Evolutionary conservation across 2,797 vertebrate genomes (phyloP).

Genomic region (Sebastes minor): DNA sequence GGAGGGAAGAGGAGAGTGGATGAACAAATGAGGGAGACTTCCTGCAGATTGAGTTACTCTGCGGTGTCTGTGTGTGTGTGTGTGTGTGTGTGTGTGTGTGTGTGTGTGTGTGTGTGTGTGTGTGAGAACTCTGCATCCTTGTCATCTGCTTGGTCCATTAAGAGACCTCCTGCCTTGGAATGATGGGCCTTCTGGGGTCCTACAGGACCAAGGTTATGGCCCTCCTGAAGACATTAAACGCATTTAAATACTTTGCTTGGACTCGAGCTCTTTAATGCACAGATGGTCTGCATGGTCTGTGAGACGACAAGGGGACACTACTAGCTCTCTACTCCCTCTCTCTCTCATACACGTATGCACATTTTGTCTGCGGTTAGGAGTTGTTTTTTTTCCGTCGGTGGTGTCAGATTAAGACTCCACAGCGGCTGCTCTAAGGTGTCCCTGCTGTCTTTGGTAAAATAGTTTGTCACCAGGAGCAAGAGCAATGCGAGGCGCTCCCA

Average conservation of each 20-base stretch:
- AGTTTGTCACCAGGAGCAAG: constrained; percentile 66
- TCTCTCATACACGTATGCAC: constrained; percentile 6
- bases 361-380: constrained; percentile 21
- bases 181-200: constrained; percentile 67
- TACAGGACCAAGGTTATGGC: constrained; percentile 80
- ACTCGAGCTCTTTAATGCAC: constrained; percentile 71
- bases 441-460: constrained; percentile 71
- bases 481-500: constrained; percentile 15
- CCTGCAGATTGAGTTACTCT: constrained; percentile 75
- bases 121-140: constrained; percentile 73
- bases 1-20: constrained; percentile 11
- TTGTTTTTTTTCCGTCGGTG: not conserved
- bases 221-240: constrained; percentile 69
- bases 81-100: constrained; percentile 19
- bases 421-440: constrained; percentile 73
- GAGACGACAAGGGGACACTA: constrained; percentile 63
- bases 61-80: not conserved
- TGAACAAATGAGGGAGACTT: constrained; percentile 56
- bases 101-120: no score
- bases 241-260: constrained; percentile 66
- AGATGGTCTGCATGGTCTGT: constrained; percentile 71
- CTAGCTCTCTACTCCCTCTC: not conserved
- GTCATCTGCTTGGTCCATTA: constrained; percentile 80
- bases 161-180: constrained; percentile 64
- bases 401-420: constrained; percentile 62